Conservation (phyloP, 30 jellyfish, hydroid and myxozoan genomes). For the Nemopilema nomurai region DNA sequence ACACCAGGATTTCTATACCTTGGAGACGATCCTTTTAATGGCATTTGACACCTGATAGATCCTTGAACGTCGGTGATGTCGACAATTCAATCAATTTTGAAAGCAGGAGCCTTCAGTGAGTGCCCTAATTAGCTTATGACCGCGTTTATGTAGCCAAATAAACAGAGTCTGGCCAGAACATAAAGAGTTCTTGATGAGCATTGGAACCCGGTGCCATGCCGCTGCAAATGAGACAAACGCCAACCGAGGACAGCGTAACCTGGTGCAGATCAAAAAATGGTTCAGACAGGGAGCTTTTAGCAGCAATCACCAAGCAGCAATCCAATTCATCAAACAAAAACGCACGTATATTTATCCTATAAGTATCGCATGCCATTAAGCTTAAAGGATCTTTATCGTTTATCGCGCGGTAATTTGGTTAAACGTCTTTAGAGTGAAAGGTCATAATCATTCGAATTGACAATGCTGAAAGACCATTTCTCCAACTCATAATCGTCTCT, state of each 20-base stretch:
- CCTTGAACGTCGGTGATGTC: background rate
- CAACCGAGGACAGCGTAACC: background rate
- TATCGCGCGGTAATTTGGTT: background rate
- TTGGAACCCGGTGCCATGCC: too few species aligned
- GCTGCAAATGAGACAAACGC: too few species aligned
- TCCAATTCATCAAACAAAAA: slow-evolving; percentile 12
- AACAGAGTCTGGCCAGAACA: background rate
- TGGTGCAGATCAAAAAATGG: background rate
- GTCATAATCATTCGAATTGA: background rate
- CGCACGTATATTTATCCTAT: background rate
- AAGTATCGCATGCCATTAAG: slow-evolving; percentile 5
- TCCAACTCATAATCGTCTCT: background rate
- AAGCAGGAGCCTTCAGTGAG: background rate
- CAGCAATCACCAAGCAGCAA: background rate
- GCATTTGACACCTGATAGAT: background rate
- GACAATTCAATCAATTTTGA: background rate
- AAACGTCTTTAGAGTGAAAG: slow-evolving; percentile 14
- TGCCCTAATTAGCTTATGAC: background rate
- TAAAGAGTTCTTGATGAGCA: background rate
- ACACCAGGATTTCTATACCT: background rate
- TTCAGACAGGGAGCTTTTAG: slow-evolving; percentile 1
- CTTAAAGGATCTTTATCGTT: background rate
- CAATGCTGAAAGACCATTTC: background rate
- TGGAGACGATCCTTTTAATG: background rate
- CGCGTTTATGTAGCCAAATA: background rate